Conservation (phyloP, 2,888 invertebrate species). For the Holacanthella duospinosa region DNA sequence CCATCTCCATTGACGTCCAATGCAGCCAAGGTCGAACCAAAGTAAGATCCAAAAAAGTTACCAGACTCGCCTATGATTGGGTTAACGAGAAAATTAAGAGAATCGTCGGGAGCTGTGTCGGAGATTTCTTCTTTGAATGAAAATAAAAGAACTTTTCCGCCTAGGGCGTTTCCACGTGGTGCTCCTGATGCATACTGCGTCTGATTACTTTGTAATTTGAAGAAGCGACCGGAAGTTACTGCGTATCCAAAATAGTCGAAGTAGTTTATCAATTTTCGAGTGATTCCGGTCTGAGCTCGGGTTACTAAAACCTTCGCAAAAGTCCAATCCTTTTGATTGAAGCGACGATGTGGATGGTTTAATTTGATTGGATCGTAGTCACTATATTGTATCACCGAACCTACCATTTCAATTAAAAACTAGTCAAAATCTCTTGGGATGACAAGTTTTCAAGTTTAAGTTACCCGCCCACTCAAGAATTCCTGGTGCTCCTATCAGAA, state of each 20-base stretch:
- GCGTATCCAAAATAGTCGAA: constrained; percentile 26
- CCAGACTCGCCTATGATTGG: constrained; percentile 6
- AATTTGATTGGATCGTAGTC: constrained; percentile 8
- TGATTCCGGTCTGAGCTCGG: neutral
- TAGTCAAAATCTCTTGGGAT: too few species aligned
- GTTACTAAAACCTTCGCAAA: neutral
- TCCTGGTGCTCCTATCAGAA: constrained; percentile 53
- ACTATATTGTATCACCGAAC: constrained; percentile 18
- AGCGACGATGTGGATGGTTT: neutral
- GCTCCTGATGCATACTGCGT: constrained; percentile 45
- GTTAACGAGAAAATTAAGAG: constrained; percentile 1
- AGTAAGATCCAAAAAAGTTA: constrained; percentile 43
- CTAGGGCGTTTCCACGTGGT: constrained; percentile 40
- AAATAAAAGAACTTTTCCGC: constrained; percentile 6
- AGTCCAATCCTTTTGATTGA: neutral
- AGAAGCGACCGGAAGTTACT: constrained; percentile 33
- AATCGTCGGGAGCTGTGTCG: neutral
- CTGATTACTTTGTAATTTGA: constrained; percentile 10
- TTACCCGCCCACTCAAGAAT: constrained; percentile 52
- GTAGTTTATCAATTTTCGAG: neutral
- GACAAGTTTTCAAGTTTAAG: too few species aligned
- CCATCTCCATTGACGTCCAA: constrained; percentile 55
- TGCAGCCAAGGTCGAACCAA: constrained; percentile 52
- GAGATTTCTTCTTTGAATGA: neutral
- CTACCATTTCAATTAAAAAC: too few species aligned